These are phyloP conservation scores for Neopelma chrysocephalum DNA, from an alignment of 2,797 vertebrate genomes.

Conservation along the genomic window DNA sequence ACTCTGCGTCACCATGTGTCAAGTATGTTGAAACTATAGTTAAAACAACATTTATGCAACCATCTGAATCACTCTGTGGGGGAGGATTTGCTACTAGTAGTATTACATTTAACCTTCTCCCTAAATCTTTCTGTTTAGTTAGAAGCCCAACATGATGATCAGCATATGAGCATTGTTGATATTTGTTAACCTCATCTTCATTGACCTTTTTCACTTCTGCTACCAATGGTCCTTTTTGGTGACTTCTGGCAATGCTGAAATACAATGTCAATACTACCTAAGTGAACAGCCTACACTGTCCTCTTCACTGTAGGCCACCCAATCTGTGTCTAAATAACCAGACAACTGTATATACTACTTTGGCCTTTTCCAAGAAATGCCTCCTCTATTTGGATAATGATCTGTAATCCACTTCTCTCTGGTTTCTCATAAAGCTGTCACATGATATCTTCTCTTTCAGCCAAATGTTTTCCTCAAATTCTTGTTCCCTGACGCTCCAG, in stretches of 20 bases:
- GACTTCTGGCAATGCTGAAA: background rate
- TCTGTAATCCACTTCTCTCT: background rate
- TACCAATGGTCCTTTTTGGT: background rate
- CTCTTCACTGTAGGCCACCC: background rate
- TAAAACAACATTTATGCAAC: background rate
- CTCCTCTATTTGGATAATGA: background rate
- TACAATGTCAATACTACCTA: background rate
- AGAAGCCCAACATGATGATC: background rate
- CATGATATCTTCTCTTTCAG: background rate
- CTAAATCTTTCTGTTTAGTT: background rate
- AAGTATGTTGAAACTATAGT: background rate
- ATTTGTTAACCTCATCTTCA: background rate
- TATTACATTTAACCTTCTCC: background rate
- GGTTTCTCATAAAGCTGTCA: background rate
- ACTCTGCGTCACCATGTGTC: fast-evolving
- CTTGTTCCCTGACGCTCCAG: background rate
- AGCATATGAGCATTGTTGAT: background rate
- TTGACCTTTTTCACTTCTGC: background rate
- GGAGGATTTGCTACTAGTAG: conserved; percentile 4
- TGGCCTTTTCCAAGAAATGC: background rate
- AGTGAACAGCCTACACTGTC: background rate
- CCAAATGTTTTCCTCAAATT: background rate
- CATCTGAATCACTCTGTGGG: background rate
- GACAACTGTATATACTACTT: background rate
- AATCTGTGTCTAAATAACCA: background rate